Base-by-base conservation (phyloP, 2,797 vertebrate genomes). In the Pelobates cultripes region DNA sequence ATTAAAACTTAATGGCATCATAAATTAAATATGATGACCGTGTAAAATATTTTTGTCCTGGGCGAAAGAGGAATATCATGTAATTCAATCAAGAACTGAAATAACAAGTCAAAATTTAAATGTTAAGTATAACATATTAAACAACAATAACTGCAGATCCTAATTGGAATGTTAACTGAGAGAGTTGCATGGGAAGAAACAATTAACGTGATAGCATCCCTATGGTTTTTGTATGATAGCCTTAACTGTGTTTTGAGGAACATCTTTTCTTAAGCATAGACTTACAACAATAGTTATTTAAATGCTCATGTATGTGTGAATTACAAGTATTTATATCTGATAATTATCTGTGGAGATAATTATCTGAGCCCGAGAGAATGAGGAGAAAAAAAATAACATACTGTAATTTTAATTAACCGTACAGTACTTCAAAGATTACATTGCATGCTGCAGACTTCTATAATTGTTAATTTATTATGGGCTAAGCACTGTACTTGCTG, bases 291-390 rank as follows among this genome's bases (percentile, higher is more conserved):
- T 71, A 75, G 72, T 40, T 79, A 75, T 79, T 79, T 71, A 75
- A 74, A 40, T 40, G n/a, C 45, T 79, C 72, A 75, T 67, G 66
- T 83, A 75, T 79, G 77, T 78, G 77, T 66, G 67, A 75, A 83
- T 75, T 71, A 43, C 67, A 40, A 74, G 67, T 60, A 40, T 75
- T 79, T 84, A 84, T 79, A 84, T 84, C 77, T 75, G 73, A 66
- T 75, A 84, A 84, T 79, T 84, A 84, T 83, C 82, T 71, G 66
- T 13, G 40, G 40, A 71, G 77, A 83, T 83, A 84, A 79, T 84
- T 84, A 84, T 79, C 82, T 73, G 0, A 79, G 67, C 57, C 67
- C 77, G 13, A 12, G 73, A 79, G 77, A 79, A 75, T 12, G 74
- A 53, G 7, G n/a, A n/a, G 45, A 55, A 47, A 40, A 43, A 28